phyloP scores from a whole-genome alignment of 2,113 vertebrate genomes.

The Nestor notabilis region DNA sequence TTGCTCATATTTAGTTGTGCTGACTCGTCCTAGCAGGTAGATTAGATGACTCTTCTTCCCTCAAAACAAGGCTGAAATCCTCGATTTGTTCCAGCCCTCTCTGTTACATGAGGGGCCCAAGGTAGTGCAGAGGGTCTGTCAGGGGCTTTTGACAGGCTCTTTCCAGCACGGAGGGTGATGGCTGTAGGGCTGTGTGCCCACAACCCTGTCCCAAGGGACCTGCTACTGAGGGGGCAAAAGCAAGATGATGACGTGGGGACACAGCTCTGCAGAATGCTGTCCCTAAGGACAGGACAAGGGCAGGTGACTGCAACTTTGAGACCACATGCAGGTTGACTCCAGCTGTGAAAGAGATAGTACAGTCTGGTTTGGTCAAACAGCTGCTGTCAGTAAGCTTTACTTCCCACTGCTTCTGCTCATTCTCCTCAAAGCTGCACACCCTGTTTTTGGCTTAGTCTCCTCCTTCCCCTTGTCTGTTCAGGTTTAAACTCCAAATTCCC shows the following conservation, averaged over 20 bases:
- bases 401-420: conserved; percentile 26
- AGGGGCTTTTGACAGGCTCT: neutral
- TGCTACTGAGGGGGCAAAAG: fast-evolving
- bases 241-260: neutral
- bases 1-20: neutral
- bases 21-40: neutral
- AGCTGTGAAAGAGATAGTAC: conserved; percentile 26
- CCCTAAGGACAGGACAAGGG: conserved; percentile 39
- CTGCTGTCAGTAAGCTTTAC: neutral
- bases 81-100: neutral
- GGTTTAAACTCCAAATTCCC: neutral
- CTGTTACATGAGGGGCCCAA: fast-evolving
- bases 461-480: neutral
- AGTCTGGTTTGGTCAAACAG: neutral
- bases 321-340: conserved; percentile 7
- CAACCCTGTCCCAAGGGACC: neutral
- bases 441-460: neutral
- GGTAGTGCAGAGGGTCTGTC: fast-evolving
- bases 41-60: neutral
- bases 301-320: neutral
- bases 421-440: conserved; percentile 11
- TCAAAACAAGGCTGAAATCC: neutral
- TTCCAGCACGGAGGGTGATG: fast-evolving
- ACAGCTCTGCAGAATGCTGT: neutral
- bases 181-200: fast-evolving